Conservation (phyloP, 2,888 invertebrate species). For the Meteorus colon region DNA sequence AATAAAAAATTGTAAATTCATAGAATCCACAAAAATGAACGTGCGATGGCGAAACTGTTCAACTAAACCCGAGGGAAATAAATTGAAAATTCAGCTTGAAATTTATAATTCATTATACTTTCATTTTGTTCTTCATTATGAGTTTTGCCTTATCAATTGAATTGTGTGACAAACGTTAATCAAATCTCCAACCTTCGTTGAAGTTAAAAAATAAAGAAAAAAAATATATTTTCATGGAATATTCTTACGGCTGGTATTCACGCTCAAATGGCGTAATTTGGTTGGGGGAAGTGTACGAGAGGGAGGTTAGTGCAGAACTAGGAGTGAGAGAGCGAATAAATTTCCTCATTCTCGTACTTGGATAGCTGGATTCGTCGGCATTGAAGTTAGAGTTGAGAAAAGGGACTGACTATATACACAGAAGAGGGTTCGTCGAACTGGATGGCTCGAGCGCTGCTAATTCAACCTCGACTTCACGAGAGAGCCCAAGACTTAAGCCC, state of each 20-base stretch:
- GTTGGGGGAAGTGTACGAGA: constrained; percentile 2
- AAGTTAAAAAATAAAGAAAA: constrained; percentile 24
- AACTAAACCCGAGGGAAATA: background rate
- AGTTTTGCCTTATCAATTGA: constrained; percentile 8
- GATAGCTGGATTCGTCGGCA: background rate
- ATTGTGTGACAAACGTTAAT: constrained; percentile 10
- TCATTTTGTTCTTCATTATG: constrained; percentile 7
- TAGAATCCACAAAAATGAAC: background rate
- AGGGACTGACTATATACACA: constrained; percentile 20
- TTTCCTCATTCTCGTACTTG: constrained; percentile 7
- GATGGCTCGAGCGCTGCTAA: constrained; percentile 48
- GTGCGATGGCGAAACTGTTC: background rate
- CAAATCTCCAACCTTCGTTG: constrained; percentile 26
- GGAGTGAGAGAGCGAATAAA: background rate
- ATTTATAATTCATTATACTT: constrained; percentile 12
- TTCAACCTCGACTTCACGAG: constrained; percentile 51
- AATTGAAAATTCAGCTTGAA: background rate
- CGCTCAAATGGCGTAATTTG: constrained; percentile 9
- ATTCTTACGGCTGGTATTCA: background rate
- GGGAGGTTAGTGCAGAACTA: background rate
- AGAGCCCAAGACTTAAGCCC: constrained; percentile 52
- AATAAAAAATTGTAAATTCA: background rate
- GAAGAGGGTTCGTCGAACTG: constrained; percentile 5
- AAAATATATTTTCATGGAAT: constrained; percentile 5
- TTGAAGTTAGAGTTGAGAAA: constrained; percentile 30